Conservation (phyloP, 2,888 invertebrate genomes). For the Aphrophora alni region DNA sequence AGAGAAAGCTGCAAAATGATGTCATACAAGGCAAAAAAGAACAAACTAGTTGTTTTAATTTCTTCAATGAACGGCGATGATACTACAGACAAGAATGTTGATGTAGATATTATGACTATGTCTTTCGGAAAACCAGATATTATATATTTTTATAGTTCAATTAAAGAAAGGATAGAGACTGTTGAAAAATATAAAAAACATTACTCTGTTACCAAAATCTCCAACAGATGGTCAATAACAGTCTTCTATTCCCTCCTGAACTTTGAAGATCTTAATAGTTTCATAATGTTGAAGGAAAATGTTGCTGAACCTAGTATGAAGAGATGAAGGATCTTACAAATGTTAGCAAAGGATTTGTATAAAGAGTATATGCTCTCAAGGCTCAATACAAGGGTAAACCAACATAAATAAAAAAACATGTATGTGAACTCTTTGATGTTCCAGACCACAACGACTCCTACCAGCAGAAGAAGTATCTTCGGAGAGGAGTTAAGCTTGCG, state of each 20-base stretch:
- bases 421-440: too few species aligned
- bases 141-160: constrained; percentile 14
- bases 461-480: too few species aligned
- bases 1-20: constrained; percentile 41
- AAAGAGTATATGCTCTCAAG: too few species aligned
- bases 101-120: too few species aligned
- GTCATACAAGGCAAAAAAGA: constrained; percentile 51
- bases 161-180: background rate
- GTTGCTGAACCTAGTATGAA: background rate
- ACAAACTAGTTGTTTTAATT: constrained; percentile 45
- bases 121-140: constrained; percentile 17
- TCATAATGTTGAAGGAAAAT: background rate
- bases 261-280: background rate
- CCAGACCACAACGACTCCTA: too few species aligned
- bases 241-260: background rate
- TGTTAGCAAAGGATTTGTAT: background rate
- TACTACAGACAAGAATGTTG: constrained; percentile 36
- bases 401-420: too few species aligned
- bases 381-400: too few species aligned
- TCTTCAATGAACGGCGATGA: constrained; percentile 45
- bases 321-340: background rate
- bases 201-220: background rate
- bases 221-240: background rate
- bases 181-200: background rate
- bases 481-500: too few species aligned